Conservation (phyloP, 1,140 invertebrate genomes). For the Eurosta solidaginis region DNA sequence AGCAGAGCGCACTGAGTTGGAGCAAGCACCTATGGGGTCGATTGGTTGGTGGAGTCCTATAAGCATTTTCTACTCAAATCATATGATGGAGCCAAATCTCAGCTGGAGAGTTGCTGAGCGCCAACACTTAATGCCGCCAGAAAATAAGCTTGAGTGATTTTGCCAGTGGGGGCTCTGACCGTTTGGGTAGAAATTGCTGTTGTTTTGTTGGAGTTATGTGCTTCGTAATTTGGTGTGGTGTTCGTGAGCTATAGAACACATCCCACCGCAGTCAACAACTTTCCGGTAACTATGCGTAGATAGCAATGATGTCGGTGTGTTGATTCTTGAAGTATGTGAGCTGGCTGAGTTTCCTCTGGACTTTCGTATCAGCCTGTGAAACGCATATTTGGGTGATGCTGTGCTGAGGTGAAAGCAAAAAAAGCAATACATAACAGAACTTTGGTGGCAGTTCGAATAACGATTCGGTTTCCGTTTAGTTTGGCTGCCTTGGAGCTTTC, state of each 20-base stretch:
- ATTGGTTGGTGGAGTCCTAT: not conserved
- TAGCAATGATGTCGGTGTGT: not conserved
- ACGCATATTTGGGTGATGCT: not conserved
- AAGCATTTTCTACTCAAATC: not conserved
- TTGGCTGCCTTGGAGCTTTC: not conserved
- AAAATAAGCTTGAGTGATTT: not conserved
- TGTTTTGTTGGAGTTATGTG: not conserved
- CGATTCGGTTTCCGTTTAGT: too few relatives aligned
- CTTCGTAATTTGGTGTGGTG: not conserved
- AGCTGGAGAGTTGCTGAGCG: not conserved
- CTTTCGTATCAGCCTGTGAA: not conserved
- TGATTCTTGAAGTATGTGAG: too few relatives aligned
- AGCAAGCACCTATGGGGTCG: not conserved
- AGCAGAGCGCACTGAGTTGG: not conserved
- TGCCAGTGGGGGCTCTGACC: not conserved
- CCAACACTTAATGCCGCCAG: not conserved
- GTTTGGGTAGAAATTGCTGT: too few relatives aligned
- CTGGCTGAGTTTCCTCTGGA: not conserved
- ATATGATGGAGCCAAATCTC: not conserved
- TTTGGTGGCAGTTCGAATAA: not conserved
- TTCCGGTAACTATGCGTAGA: not conserved
- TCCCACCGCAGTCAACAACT: conserved; percentile 1
- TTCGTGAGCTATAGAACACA: not conserved
- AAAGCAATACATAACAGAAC: not conserved
- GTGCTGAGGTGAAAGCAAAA: not conserved